A percentile compares a stretch with the other conserved stretches of the same genome.
These are phyloP conservation scores for Ophraella communa DNA, from an alignment of 2,888 invertebrate genomes.

Conservation along the genomic window DNA sequence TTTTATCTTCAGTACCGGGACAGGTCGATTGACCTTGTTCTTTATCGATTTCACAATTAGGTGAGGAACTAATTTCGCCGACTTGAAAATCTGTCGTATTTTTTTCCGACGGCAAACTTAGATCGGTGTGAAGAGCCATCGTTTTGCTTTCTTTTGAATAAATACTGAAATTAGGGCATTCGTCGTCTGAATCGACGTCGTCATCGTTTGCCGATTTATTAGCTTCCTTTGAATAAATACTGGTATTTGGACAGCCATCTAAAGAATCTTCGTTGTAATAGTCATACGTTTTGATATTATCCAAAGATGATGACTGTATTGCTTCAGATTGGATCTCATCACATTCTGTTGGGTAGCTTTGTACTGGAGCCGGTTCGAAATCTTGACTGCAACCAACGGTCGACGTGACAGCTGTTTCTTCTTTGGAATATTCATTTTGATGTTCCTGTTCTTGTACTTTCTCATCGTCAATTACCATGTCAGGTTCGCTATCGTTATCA, in stretches of 20 bases:
- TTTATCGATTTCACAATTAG: conserved; percentile 11
- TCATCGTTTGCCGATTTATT: conserved; percentile 52
- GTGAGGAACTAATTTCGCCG: conserved; percentile 32
- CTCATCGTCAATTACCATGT: conserved; percentile 65
- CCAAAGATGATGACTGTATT: conserved; percentile 48
- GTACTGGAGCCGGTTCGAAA: conserved; percentile 11
- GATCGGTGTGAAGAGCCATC: conserved; percentile 67
- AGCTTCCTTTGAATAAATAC: conserved; percentile 81
- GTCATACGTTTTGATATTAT: conserved; percentile 29
- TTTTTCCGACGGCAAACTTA: conserved; percentile 37
- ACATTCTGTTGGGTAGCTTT: not conserved
- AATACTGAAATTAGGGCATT: conserved; percentile 85
- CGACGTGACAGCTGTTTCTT: conserved; percentile 47
- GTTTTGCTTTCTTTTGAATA: conserved; percentile 84
- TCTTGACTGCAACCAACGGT: conserved; percentile 37
- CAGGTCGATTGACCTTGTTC: no score
- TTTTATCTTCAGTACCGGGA: no score
- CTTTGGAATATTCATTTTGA: conserved; percentile 43
- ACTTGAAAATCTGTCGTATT: conserved; percentile 37
- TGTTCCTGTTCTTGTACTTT: conserved; percentile 49
- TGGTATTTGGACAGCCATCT: conserved; percentile 80
- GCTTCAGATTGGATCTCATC: conserved; percentile 49
- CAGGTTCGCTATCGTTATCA: conserved; percentile 61
- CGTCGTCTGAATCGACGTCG: conserved; percentile 68
- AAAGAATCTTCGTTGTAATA: conserved; percentile 44